Conservation (phyloP, 2,113 vertebrate genomes). For the Promerops cafer region DNA sequence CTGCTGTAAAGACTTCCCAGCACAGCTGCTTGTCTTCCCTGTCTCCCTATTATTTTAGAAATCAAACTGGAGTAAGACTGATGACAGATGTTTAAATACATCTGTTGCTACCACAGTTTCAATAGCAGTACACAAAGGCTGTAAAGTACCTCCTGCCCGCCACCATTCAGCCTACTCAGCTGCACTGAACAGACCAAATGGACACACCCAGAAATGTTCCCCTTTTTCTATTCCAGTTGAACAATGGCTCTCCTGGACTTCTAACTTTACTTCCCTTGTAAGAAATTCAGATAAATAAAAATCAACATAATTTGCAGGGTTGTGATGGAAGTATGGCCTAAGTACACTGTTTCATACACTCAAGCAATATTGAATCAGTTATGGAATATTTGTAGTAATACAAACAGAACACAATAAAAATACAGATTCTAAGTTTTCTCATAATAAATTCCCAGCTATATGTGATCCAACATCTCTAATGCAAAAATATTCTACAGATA, state of each 20-base stretch:
- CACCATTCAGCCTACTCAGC: background rate
- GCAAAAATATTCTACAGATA: background rate
- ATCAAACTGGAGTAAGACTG: background rate
- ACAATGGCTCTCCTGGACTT: background rate
- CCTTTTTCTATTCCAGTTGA: background rate
- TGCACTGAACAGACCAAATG: background rate
- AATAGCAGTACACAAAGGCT: background rate
- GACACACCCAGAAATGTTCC: background rate
- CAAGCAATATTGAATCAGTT: background rate
- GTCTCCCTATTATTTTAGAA: background rate
- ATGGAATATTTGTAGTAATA: background rate
- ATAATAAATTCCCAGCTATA: background rate
- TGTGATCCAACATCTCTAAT: background rate
- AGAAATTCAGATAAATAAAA: background rate
- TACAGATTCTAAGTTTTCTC: background rate
- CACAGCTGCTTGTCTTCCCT: background rate
- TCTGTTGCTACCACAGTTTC: background rate
- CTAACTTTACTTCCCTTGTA: background rate
- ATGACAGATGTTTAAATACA: background rate
- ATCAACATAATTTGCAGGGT: background rate
- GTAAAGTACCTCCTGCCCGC: background rate
- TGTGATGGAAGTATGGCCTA: background rate
- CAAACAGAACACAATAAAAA: background rate
- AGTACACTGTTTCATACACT: background rate
- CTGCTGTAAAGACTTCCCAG: background rate